A percentile compares a stretch with the other conserved stretches of the same genome.
phyloP scores from a whole-genome alignment of 1,140 invertebrate species.

The Zeugodacus cucurbitae region DNA sequence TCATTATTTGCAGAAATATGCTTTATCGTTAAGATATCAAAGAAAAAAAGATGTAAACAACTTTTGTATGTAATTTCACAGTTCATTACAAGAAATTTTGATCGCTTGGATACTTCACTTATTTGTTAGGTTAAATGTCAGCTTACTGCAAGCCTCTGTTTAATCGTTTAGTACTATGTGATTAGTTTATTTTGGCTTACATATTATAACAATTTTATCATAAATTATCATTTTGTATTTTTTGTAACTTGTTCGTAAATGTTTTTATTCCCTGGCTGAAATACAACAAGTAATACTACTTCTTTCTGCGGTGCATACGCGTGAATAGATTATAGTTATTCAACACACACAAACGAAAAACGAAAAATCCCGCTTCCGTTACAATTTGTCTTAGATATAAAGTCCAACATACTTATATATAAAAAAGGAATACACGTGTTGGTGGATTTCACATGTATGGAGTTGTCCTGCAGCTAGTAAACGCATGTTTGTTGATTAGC shows the following conservation, averaged over 20 bases:
- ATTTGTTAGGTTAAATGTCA: background rate
- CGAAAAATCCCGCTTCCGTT: slow-evolving; percentile 23
- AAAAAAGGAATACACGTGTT: background rate
- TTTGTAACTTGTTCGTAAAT: background rate
- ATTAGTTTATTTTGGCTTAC: background rate
- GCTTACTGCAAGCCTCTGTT: background rate
- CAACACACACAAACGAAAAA: slow-evolving; percentile 8
- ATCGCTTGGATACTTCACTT: background rate
- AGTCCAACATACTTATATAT: background rate
- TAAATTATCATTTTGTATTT: background rate
- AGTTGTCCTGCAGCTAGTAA: background rate
- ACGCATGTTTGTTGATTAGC: slow-evolving; percentile 23
- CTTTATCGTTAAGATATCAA: background rate
- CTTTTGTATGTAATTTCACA: background rate
- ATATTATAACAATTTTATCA: background rate
- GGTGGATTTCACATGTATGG: background rate
- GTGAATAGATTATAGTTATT: background rate
- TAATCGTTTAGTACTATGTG: background rate
- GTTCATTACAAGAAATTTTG: background rate
- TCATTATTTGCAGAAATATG: background rate
- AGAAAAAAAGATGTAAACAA: background rate
- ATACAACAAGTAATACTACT: background rate
- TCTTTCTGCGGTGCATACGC: background rate
- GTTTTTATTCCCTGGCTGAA: slow-evolving; percentile 3
- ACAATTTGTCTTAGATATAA: background rate